Base-by-base conservation (phyloP, 1,140 invertebrate genomes). In the Psilanteris sp. region DNA sequence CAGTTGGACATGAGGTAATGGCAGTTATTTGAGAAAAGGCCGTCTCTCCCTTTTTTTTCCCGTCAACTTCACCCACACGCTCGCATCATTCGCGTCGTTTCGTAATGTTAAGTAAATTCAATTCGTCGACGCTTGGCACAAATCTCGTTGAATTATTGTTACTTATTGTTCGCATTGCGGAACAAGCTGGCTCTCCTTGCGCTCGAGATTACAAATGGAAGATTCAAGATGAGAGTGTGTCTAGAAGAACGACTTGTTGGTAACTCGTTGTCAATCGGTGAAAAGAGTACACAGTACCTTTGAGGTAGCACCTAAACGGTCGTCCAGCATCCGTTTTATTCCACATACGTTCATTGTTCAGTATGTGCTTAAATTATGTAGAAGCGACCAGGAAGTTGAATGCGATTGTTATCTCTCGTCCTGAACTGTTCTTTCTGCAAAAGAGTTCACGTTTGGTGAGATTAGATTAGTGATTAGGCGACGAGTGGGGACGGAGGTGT, bases 11-110 rank as follows among this genome's bases (percentile, higher is more conserved):
- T 64, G 76, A 80, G 68, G 67, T 83, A 77, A 80, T 86, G 83
- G 84, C 83, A 86, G 84, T 85, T 81, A 79, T 79, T 66, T 78
- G 52, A 73, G 70, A 66, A 73, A 84, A 82, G 79, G 81, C 79
- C 81, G 76, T 83, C 37, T 84, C 64, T 54, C 48, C 46, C 52
- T 52, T 34, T 11, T 48, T 7, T 10, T 50, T 22, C 1, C 18
- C 2, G 18, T n/a, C n/a, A n/a, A n/a, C n/a, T 24, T 24, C 11
- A 10, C 8, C 16, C 11, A 14, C 16, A 20, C n/a, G 8, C 26
- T 16, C 1, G 20, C 15, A 18, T 11, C 34, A 13, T 8, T 22
- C 4, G 31, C 2, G 8, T 10, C n/a, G 5, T 20, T 20, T 20
- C 18, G 5, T 20, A 20, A 20, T 20, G 2, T 31, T 29, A 5